Conservation (phyloP, 2,888 invertebrate species). For the Eupithecia dodoneata region DNA sequence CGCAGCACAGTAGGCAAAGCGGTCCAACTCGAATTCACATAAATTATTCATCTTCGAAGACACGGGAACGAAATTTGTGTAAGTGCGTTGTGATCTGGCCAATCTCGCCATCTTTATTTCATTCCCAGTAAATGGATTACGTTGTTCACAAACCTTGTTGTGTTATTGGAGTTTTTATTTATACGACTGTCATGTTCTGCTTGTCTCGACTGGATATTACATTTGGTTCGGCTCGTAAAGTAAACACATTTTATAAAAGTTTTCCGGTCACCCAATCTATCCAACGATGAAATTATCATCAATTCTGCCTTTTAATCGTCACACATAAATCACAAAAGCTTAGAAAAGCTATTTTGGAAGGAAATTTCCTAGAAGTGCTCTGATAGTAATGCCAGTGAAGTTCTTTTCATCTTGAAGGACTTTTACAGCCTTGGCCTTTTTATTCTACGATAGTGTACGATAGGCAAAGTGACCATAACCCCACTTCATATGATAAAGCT, state of each 20-base stretch:
- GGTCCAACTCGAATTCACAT: slow-evolving; percentile 66
- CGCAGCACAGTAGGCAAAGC: slow-evolving; percentile 30
- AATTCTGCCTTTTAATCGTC: slow-evolving; percentile 22
- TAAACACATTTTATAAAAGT: neutral
- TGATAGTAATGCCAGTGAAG: slow-evolving; percentile 28
- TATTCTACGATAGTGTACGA: slow-evolving; percentile 31
- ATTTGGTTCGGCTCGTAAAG: slow-evolving; percentile 11
- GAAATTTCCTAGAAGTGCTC: slow-evolving; percentile 22
- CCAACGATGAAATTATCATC: no score
- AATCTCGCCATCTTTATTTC: slow-evolving; percentile 80
- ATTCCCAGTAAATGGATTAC: slow-evolving; percentile 80
- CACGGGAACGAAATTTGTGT: slow-evolving; percentile 81
- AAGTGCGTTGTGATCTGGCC: slow-evolving; percentile 81
- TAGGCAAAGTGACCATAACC: slow-evolving; percentile 35
- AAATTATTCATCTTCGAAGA: slow-evolving; percentile 81
- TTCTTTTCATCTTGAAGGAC: slow-evolving; percentile 26
- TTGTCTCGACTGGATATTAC: slow-evolving; percentile 23
- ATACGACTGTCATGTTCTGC: slow-evolving; percentile 37
- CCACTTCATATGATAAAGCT: slow-evolving; percentile 23
- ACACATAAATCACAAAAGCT: slow-evolving; percentile 30
- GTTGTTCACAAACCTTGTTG: slow-evolving; percentile 71
- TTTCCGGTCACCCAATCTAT: neutral
- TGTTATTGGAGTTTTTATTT: slow-evolving; percentile 65
- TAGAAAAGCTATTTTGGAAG: slow-evolving; percentile 25
- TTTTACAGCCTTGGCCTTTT: slow-evolving; percentile 31